Conservation (phyloP, 2,797 vertebrate species). For the Pelodytes ibericus region DNA sequence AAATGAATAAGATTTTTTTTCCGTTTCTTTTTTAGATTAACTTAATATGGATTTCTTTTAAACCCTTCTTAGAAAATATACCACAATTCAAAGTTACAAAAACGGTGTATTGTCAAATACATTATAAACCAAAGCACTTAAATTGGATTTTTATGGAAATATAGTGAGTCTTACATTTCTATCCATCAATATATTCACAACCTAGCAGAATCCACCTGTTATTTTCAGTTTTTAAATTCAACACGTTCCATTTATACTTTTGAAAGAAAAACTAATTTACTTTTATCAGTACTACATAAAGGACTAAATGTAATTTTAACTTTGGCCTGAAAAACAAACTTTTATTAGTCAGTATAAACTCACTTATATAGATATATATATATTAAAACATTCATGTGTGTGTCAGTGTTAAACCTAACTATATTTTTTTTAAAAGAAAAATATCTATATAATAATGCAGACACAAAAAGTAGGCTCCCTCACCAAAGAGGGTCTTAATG, state of each 20-base stretch:
- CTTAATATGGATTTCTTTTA: no score
- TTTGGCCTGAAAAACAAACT: constrained; percentile 53
- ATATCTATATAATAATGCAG: no score
- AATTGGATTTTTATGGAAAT: constrained; percentile 69
- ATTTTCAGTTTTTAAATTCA: constrained; percentile 50
- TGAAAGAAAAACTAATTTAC: constrained; percentile 59
- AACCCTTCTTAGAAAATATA: no score
- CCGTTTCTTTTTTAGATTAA: no score
- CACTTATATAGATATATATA: constrained; percentile 17
- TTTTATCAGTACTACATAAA: constrained; percentile 59
- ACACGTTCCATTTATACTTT: constrained; percentile 58
- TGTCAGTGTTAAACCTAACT: no score
- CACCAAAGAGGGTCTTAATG: no score
- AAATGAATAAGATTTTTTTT: no score
- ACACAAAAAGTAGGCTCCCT: no score
- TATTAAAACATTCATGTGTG: no score
- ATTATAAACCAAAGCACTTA: constrained; percentile 52
- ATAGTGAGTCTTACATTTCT: constrained; percentile 55
- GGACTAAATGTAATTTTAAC: constrained; percentile 61
- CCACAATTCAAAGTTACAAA: not conserved
- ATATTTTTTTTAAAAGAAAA: no score
- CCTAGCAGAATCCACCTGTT: constrained; percentile 54
- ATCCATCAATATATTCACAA: constrained; percentile 56
- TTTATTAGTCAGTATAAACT: constrained; percentile 56
- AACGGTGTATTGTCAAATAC: not conserved